Conservation (phyloP, 2,888 invertebrate species). For the Tromatobia lineatoria region DNA sequence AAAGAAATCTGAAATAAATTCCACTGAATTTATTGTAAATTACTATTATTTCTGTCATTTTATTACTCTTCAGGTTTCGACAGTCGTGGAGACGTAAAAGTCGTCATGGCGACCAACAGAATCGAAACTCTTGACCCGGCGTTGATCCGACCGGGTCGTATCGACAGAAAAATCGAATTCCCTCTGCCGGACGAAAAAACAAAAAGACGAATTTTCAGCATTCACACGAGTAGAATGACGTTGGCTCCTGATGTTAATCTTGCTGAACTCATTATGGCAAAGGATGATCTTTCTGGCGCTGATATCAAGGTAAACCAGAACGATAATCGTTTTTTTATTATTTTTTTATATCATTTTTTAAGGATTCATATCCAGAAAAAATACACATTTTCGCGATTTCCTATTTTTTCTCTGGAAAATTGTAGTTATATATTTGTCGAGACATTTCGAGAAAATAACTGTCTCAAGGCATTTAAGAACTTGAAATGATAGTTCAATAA, state of each 20-base stretch:
- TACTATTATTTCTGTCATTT: constrained; percentile 38
- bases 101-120: constrained; percentile 98
- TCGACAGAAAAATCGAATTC: constrained; percentile 99
- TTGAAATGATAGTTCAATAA: background rate
- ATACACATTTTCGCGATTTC: too few relatives aligned
- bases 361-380: too few relatives aligned
- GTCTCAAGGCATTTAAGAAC: too few relatives aligned
- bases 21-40: constrained; percentile 29
- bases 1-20: too few relatives aligned
- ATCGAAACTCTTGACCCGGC: constrained; percentile 99
- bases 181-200: constrained; percentile 99
- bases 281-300: constrained; percentile 99
- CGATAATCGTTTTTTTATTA: too few relatives aligned
- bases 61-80: constrained; percentile 79
- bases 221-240: constrained; percentile 99
- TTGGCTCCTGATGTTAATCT: constrained; percentile 98
- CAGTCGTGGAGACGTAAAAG: constrained; percentile 87
- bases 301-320: constrained; percentile 92
- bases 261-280: constrained; percentile 99
- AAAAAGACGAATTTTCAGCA: constrained; percentile 97
- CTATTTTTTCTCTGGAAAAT: too few relatives aligned
- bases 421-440: too few relatives aligned
- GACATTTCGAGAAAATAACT: too few relatives aligned
- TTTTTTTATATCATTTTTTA: too few relatives aligned
- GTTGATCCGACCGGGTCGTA: constrained; percentile 98